phyloP scores from a whole-genome alignment of 30 jellyfish, hydroid and myxozoan species.

The Aurelia coerulea region DNA sequence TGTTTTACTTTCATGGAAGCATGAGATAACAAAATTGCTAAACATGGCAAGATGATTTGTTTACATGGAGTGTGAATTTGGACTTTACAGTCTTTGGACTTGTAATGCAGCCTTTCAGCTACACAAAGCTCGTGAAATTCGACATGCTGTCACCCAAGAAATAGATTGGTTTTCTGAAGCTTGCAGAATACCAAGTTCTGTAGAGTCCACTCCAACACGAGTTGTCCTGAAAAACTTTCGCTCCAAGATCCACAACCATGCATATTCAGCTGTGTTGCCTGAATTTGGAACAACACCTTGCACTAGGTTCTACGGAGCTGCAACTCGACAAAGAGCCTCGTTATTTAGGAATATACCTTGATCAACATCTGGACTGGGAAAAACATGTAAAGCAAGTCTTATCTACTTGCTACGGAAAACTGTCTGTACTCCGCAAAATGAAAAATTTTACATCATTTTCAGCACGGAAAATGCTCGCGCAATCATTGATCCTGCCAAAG shows the following conservation, averaged over 20 bases:
- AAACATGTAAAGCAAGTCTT: no score
- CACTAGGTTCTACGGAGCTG: no score
- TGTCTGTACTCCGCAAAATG: no score
- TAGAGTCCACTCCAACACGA: neutral
- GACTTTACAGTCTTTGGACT: neutral
- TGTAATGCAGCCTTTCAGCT: neutral
- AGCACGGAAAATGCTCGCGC: no score
- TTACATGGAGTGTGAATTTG: constrained; percentile 11
- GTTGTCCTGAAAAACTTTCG: neutral
- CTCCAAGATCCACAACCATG: neutral
- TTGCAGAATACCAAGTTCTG: neutral
- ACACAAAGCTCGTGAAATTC: neutral
- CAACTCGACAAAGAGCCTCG: no score
- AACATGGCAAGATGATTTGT: neutral
- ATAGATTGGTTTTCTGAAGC: neutral
- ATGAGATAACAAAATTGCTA: neutral
- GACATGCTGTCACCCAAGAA: neutral
- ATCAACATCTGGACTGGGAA: no score
- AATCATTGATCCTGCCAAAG: no score
- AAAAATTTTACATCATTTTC: no score
- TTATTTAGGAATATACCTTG: no score
- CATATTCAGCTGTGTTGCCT: neutral
- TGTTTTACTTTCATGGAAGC: neutral
- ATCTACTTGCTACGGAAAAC: no score
- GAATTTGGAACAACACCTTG: no score